These are phyloP conservation scores for Petroica traversi DNA, from an alignment of 2,113 vertebrate genomes.

Conservation along the genomic window DNA sequence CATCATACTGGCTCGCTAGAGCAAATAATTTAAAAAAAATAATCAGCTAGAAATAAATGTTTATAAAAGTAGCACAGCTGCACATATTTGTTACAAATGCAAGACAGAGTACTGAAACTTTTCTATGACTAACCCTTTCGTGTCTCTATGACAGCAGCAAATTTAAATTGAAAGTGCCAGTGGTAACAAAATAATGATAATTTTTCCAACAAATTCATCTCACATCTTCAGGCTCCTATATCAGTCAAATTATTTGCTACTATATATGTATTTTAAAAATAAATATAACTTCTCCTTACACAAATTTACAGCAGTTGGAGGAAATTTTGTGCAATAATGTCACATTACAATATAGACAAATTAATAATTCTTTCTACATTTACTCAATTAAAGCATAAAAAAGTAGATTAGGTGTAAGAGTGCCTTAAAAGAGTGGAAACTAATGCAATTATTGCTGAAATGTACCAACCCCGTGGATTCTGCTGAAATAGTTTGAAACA, in stretches of 20 bases:
- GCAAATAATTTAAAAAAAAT: slow-evolving; percentile 48
- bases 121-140: slow-evolving; percentile 51
- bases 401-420: slow-evolving; percentile 61
- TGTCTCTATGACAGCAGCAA: background rate
- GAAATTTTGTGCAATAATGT: slow-evolving; percentile 46
- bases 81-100: slow-evolving; percentile 62
- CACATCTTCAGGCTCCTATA: background rate
- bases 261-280: background rate
- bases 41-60: slow-evolving; percentile 65
- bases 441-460: slow-evolving; percentile 70
- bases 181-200: background rate
- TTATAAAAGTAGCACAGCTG: slow-evolving; percentile 63
- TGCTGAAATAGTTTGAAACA: slow-evolving; percentile 5
- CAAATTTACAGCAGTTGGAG: background rate
- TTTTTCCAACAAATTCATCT: background rate
- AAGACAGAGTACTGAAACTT: slow-evolving; percentile 34
- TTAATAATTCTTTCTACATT: slow-evolving; percentile 66
- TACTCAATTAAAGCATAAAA: slow-evolving; percentile 71
- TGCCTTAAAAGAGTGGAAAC: slow-evolving; percentile 52
- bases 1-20: background rate
- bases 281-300: background rate
- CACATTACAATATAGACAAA: slow-evolving; percentile 38
- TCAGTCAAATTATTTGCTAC: background rate
- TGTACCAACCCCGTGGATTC: background rate
- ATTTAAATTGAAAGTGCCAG: background rate